These are phyloP conservation scores for Coelinius sp. DNA, from an alignment of 2,888 invertebrate genomes.

Conservation along the genomic window DNA sequence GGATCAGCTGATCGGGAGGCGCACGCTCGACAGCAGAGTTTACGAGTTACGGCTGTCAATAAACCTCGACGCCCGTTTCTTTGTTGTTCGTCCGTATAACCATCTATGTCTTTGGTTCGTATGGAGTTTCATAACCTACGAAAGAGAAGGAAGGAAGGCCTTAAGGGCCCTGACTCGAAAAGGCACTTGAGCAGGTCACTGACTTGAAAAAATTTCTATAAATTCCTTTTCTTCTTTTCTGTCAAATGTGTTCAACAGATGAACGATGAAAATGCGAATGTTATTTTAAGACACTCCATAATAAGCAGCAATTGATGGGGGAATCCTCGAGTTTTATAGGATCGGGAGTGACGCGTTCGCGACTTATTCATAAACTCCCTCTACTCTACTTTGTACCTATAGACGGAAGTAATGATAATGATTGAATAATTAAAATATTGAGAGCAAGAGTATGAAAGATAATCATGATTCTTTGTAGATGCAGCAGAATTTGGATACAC, in stretches of 20 bases:
- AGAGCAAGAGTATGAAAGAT: not conserved
- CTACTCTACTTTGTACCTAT: not conserved
- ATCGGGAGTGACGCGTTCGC: slow-evolving; percentile 31
- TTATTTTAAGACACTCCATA: slow-evolving; percentile 48
- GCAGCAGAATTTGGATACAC: too few relatives aligned
- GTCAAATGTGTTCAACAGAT: not conserved
- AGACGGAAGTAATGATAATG: not conserved
- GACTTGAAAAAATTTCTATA: not conserved
- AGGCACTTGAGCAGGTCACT: slow-evolving; percentile 7
- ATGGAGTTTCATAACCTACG: slow-evolving; percentile 42
- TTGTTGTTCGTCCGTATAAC: slow-evolving; percentile 64
- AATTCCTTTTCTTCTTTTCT: slow-evolving; percentile 1
- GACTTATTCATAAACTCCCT: slow-evolving; percentile 8
- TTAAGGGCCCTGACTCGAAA: slow-evolving; percentile 49
- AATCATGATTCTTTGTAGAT: too few relatives aligned
- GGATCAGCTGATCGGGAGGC: slow-evolving; percentile 71
- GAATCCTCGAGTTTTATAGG: slow-evolving; percentile 55
- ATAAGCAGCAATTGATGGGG: too few relatives aligned
- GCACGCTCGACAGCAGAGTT: slow-evolving; percentile 64
- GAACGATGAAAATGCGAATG: slow-evolving; percentile 10
- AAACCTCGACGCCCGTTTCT: slow-evolving; percentile 62
- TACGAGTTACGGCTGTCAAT: slow-evolving; percentile 71
- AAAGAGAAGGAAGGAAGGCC: not conserved
- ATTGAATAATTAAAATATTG: not conserved
- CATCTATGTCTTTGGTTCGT: slow-evolving; percentile 60